A percentile compares a stretch with the other conserved stretches of the same genome.
These are phyloP conservation scores for Paragorgia papillata DNA, from an alignment of 92 coral and sea anemone genomes.

Conservation along the genomic window DNA sequence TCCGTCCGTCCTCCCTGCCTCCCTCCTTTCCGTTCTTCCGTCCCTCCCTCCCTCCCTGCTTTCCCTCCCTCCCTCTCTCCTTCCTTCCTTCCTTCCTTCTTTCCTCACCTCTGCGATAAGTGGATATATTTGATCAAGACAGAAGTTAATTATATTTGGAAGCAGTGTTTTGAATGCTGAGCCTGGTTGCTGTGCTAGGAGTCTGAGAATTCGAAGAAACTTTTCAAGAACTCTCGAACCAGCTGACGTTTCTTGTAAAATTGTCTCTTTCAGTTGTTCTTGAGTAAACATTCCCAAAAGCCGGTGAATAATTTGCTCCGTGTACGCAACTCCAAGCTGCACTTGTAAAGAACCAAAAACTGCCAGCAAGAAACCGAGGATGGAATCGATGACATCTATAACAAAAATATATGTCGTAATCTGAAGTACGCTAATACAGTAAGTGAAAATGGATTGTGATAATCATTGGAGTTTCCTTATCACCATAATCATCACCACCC, in stretches of 20 bases:
- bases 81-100: too few species aligned
- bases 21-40: too few species aligned
- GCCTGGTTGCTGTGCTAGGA: constrained; percentile 90
- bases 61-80: too few species aligned
- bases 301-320: constrained; percentile 89
- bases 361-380: constrained; percentile 82
- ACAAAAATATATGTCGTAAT: background rate
- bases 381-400: constrained; percentile 82
- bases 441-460: too few species aligned
- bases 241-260: constrained; percentile 82
- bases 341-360: constrained; percentile 85
- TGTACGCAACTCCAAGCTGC: constrained; percentile 85
- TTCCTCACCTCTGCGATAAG: constrained; percentile 79
- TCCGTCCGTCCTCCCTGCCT: too few species aligned
- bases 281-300: constrained; percentile 83
- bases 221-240: constrained; percentile 90
- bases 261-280: constrained; percentile 80
- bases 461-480: too few species aligned
- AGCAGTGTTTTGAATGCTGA: constrained; percentile 87
- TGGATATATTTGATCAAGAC: constrained; percentile 93
- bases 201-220: constrained; percentile 87
- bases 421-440: too few species aligned
- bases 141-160: constrained; percentile 86
- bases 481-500: too few species aligned
- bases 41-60: too few species aligned